A percentile compares a stretch with the other conserved stretches of the same genome.
Evolutionary conservation across 2,888 invertebrate species (phyloP).

Genomic region (Aleiodes testaceus): DNA sequence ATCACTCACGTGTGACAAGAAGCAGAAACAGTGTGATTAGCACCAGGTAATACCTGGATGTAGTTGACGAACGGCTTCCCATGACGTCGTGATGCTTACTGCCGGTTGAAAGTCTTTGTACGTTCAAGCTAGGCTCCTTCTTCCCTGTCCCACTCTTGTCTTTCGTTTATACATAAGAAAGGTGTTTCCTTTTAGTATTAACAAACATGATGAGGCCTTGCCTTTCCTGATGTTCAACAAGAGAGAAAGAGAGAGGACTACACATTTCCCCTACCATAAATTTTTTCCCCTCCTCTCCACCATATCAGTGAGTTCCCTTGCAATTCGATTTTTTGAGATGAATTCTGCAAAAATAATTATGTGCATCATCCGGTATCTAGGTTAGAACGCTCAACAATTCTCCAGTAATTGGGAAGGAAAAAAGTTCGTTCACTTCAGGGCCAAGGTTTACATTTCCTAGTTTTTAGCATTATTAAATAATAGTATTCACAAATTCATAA

Average conservation of each 20-base stretch:
- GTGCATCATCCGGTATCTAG: slow-evolving; percentile 1
- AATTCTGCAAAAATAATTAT: neutral
- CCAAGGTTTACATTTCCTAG: no score
- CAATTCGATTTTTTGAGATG: neutral
- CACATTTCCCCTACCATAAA: neutral
- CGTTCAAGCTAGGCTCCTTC: slow-evolving; percentile 22
- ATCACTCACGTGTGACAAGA: slow-evolving; percentile 26
- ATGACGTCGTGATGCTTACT: slow-evolving; percentile 32
- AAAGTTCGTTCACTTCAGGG: no score
- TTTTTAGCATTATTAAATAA: neutral
- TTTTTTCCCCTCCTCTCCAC: neutral
- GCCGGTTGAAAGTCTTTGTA: slow-evolving; percentile 23
- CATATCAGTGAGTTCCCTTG: neutral
- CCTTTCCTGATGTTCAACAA: neutral
- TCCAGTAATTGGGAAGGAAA: neutral
- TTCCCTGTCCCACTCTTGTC: slow-evolving; percentile 19
- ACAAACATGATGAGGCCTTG: slow-evolving; percentile 8
- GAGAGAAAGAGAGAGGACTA: neutral
- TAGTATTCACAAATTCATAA: neutral
- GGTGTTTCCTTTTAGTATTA: slow-evolving; percentile 24
- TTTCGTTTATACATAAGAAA: slow-evolving; percentile 21
- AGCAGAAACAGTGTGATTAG: slow-evolving; percentile 15
- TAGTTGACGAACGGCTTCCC: slow-evolving; percentile 28
- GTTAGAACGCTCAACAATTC: neutral
- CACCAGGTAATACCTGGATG: slow-evolving; percentile 28